These are phyloP conservation scores for Pyrocephalus nanus DNA, from an alignment of 2,797 vertebrate genomes.

Conservation along the genomic window DNA sequence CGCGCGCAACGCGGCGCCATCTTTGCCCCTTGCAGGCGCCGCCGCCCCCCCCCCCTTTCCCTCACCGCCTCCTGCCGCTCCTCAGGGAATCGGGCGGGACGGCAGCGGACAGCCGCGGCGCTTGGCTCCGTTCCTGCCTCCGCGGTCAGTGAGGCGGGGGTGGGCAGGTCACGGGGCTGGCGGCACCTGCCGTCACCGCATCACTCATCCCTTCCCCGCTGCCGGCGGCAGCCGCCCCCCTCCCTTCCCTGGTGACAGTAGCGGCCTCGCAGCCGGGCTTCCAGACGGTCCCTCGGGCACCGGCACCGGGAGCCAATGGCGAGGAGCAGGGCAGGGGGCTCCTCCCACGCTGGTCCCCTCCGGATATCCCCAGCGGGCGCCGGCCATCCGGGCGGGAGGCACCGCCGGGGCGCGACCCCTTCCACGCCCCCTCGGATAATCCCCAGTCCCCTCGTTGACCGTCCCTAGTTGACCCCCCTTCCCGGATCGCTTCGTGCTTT, in stretches of 20 bases:
- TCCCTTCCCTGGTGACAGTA: neutral
- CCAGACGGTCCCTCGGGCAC: neutral
- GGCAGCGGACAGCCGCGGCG: neutral
- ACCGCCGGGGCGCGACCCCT: neutral
- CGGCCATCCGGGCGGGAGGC: no score
- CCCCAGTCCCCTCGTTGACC: neutral
- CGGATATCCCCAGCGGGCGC: neutral
- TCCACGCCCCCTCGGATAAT: neutral
- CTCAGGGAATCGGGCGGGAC: neutral
- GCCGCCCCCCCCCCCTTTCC: no score
- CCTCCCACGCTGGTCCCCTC: neutral
- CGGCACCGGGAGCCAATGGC: neutral
- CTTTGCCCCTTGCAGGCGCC: neutral
- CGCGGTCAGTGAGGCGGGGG: neutral
- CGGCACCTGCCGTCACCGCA: neutral
- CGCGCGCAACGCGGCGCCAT: constrained; percentile 27
- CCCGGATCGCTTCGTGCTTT: neutral
- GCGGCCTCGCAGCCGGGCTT: neutral
- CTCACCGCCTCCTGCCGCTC: neutral
- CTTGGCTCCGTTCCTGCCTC: neutral
- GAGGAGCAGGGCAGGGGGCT: neutral
- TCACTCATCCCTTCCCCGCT: neutral
- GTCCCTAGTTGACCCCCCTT: accelerated
- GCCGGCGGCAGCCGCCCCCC: neutral
- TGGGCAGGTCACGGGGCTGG: neutral